phyloP scores from a whole-genome alignment of 2,113 vertebrate genomes.

The Maccullochella peelii region DNA sequence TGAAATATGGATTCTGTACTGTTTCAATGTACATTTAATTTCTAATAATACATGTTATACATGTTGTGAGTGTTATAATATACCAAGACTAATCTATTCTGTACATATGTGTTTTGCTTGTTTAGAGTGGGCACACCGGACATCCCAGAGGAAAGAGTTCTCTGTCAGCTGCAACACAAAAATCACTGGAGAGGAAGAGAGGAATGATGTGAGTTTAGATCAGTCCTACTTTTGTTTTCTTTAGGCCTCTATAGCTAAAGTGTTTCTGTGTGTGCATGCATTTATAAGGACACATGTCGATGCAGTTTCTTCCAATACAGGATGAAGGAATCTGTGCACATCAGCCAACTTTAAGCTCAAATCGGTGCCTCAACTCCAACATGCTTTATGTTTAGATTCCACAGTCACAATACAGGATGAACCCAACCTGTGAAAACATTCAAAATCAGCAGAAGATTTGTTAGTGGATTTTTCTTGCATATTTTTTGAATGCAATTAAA shows the following conservation, averaged over 20 bases:
- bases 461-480: background rate
- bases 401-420: background rate
- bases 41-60: background rate
- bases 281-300: background rate
- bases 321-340: background rate
- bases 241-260: background rate
- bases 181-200: constrained; percentile 81
- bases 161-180: constrained; percentile 82
- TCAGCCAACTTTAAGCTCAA: background rate
- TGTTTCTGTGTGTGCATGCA: background rate
- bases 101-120: background rate
- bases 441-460: background rate
- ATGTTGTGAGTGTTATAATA: background rate
- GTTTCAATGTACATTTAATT: background rate
- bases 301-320: background rate
- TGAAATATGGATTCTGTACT: constrained; percentile 8
- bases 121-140: constrained; percentile 58
- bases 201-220: constrained; percentile 75
- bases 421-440: background rate
- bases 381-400: background rate
- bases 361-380: background rate
- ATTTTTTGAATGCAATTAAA: background rate
- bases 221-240: background rate
- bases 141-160: constrained; percentile 44
- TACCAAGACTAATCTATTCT: background rate